phyloP scores from a whole-genome alignment of 2,888 invertebrate species.

The Volucella zonaria region DNA sequence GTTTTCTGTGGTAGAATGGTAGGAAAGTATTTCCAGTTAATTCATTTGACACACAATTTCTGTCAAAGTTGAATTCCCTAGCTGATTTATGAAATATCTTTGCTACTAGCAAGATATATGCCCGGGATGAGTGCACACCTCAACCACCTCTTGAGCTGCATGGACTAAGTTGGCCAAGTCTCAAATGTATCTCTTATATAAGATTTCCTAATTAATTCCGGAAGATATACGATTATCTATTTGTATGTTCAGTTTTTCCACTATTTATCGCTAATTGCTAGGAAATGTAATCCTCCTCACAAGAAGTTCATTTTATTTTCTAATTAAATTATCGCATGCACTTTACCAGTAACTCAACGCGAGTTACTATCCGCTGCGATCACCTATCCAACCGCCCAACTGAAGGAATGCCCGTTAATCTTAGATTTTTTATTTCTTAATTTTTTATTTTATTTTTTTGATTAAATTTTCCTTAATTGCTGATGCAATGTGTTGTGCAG shows the following conservation, averaged over 20 bases:
- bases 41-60: no score
- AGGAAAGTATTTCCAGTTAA: no score
- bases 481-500: constrained; percentile 48
- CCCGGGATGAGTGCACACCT: constrained; percentile 13
- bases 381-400: constrained; percentile 14
- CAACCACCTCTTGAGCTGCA: not conserved
- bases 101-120: no score
- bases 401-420: constrained; percentile 63
- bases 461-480: constrained; percentile 61
- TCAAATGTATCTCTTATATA: not conserved
- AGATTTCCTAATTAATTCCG: constrained; percentile 51
- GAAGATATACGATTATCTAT: constrained; percentile 19
- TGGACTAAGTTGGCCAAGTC: no score
- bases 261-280: constrained; percentile 70
- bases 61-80: no score
- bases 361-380: not conserved
- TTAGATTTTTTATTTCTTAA: constrained; percentile 44
- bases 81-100: no score
- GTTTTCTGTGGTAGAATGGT: no score
- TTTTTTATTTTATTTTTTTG: constrained; percentile 42
- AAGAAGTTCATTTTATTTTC: constrained; percentile 43
- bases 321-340: constrained; percentile 70
- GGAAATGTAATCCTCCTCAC: constrained; percentile 55
- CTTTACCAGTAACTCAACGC: constrained; percentile 48
- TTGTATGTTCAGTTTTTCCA: constrained; percentile 36